Conservation (phyloP, 2,888 invertebrate species). For the Brenthis daphne region DNA sequence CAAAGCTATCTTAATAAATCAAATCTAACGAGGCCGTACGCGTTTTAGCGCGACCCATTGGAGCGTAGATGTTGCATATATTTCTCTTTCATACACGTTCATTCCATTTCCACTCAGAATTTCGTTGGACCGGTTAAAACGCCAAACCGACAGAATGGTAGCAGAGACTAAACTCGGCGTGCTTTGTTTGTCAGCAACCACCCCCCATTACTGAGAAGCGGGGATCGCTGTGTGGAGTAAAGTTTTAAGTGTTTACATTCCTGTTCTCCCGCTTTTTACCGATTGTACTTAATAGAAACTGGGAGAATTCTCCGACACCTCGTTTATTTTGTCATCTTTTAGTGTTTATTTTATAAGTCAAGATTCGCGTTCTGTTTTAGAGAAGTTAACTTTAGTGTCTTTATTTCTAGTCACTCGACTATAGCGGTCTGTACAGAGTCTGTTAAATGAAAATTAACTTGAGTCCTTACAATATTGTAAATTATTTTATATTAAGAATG, state of each 20-base stretch:
- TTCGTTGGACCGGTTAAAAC: slow-evolving; percentile 62
- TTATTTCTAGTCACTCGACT: neutral
- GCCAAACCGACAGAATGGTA: slow-evolving; percentile 67
- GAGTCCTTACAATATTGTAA: neutral
- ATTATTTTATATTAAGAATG: neutral
- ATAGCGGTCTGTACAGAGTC: neutral
- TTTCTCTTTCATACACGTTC: slow-evolving; percentile 67
- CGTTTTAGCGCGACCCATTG: slow-evolving; percentile 50
- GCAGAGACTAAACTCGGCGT: slow-evolving; percentile 46
- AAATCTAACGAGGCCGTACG: slow-evolving; percentile 47
- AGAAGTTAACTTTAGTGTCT: neutral
- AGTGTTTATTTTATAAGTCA: slow-evolving; percentile 66
- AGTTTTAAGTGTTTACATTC: slow-evolving; percentile 81
- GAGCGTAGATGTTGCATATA: slow-evolving; percentile 60
- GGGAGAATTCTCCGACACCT: slow-evolving; percentile 54
- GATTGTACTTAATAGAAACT: slow-evolving; percentile 74
- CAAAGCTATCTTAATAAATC: slow-evolving; percentile 56
- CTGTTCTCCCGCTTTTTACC: slow-evolving; percentile 79
- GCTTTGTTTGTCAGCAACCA: slow-evolving; percentile 72
- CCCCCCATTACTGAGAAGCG: slow-evolving; percentile 65
- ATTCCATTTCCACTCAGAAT: slow-evolving; percentile 61
- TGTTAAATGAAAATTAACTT: slow-evolving; percentile 1
- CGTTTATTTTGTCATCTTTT: slow-evolving; percentile 66
- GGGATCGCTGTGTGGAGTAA: slow-evolving; percentile 64
- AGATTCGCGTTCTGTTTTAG: slow-evolving; percentile 46